These are phyloP conservation scores for Mellivora capensis DNA, from an alignment of 2,113 vertebrate species.

Conservation along the genomic window DNA sequence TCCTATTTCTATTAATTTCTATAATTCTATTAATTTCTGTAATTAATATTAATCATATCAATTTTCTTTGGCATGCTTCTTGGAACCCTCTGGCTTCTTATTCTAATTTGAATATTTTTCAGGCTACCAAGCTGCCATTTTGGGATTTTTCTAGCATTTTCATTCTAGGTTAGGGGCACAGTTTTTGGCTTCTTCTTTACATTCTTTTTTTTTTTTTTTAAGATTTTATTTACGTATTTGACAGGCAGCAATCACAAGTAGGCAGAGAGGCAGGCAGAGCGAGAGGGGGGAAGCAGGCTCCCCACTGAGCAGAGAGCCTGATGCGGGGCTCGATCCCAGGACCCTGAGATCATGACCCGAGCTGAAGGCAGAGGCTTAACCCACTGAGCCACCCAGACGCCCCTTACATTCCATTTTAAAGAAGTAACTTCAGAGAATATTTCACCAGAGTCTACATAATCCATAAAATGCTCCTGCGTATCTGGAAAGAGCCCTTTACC, in stretches of 20 bases:
- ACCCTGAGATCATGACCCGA: too few species aligned
- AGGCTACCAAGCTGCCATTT: not conserved
- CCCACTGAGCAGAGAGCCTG: too few species aligned
- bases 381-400: too few species aligned
- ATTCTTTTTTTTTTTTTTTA: not conserved
- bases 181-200: not conserved
- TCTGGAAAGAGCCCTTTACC: not conserved
- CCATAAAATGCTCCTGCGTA: not conserved
- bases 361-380: too few species aligned
- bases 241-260: too few species aligned
- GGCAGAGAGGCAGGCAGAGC: too few species aligned
- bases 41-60: not conserved
- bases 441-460: not conserved
- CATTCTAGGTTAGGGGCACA: not conserved
- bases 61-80: not conserved
- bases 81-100: not conserved
- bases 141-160: not conserved
- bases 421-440: not conserved
- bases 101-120: not conserved
- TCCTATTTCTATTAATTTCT: too few species aligned
- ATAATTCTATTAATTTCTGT: not conserved
- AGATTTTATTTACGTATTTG: too few species aligned
- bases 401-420: not conserved
- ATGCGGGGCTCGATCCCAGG: too few species aligned
- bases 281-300: too few species aligned